Evolutionary conservation across 2,888 invertebrate species (phyloP).

Genomic region (Sinhomidia bicolor): DNA sequence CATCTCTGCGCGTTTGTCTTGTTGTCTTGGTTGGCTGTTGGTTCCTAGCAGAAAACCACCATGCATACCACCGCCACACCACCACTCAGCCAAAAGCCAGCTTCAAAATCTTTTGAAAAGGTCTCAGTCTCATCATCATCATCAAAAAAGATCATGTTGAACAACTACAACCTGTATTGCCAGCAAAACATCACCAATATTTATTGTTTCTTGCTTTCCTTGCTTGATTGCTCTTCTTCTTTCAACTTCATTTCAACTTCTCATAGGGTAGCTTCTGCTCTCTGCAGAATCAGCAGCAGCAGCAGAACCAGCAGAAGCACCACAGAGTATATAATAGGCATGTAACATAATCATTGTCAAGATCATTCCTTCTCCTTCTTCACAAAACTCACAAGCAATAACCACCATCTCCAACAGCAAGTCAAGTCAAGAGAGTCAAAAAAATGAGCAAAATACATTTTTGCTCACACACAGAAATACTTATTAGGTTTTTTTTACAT

Average conservation of each 20-base stretch:
- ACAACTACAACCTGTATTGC: constrained; percentile 72
- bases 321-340: not conserved
- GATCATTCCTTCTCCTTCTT: constrained; percentile 16
- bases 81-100: constrained; percentile 56
- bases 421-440: constrained; percentile 27
- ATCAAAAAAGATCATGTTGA: constrained; percentile 53
- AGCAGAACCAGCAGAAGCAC: not conserved
- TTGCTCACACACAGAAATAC: constrained; percentile 31
- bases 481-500: not conserved
- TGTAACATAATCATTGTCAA: constrained; percentile 36
- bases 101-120: constrained; percentile 33
- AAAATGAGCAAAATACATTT: constrained; percentile 45
- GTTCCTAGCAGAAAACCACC: not conserved
- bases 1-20: too few relatives aligned
- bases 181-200: constrained; percentile 73
- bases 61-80: not conserved
- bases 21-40: too few relatives aligned
- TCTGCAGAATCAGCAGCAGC: not conserved
- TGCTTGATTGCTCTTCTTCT: constrained; percentile 73
- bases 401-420: constrained; percentile 5
- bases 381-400: not conserved
- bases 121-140: constrained; percentile 61
- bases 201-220: constrained; percentile 70
- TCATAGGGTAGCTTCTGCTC: constrained; percentile 16
- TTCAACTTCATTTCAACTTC: constrained; percentile 48